Conservation (phyloP, 2,888 invertebrate genomes). For the Orthosia incerta region DNA sequence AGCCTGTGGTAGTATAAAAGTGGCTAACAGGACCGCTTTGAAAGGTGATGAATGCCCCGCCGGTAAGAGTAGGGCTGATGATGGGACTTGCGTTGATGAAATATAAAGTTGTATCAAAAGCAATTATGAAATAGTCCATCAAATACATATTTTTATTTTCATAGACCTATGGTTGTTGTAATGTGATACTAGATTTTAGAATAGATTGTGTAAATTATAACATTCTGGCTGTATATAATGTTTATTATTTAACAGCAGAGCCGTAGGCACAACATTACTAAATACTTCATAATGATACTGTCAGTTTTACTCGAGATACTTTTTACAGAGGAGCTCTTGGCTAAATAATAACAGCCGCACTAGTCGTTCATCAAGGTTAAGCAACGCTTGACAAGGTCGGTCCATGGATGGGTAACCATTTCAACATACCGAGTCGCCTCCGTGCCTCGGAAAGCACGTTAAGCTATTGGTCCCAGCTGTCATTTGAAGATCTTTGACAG, state of each 20-base stretch:
- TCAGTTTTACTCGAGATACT: too few species aligned
- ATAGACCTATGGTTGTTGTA: background rate
- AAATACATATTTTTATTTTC: background rate
- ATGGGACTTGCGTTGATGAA: slow-evolving; percentile 39
- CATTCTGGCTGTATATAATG: background rate
- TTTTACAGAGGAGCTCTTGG: too few species aligned
- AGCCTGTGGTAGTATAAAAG: background rate
- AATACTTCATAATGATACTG: too few species aligned
- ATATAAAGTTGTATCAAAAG: background rate
- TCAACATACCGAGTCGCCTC: too few species aligned
- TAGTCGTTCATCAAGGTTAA: too few species aligned
- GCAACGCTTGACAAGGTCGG: too few species aligned
- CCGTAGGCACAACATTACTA: background rate
- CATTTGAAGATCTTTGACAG: too few species aligned
- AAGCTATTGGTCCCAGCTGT: too few species aligned
- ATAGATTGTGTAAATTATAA: background rate
- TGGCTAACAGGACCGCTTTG: background rate
- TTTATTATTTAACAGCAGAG: background rate
- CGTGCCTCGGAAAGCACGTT: too few species aligned
- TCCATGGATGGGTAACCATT: too few species aligned
- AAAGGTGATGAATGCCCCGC: slow-evolving; percentile 42
- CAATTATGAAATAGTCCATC: background rate
- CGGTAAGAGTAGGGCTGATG: slow-evolving; percentile 36
- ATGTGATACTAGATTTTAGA: slow-evolving; percentile 15
- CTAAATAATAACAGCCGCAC: too few species aligned